phyloP scores from a whole-genome alignment of 2,888 invertebrate species.

The Zele albiditarsus region DNA sequence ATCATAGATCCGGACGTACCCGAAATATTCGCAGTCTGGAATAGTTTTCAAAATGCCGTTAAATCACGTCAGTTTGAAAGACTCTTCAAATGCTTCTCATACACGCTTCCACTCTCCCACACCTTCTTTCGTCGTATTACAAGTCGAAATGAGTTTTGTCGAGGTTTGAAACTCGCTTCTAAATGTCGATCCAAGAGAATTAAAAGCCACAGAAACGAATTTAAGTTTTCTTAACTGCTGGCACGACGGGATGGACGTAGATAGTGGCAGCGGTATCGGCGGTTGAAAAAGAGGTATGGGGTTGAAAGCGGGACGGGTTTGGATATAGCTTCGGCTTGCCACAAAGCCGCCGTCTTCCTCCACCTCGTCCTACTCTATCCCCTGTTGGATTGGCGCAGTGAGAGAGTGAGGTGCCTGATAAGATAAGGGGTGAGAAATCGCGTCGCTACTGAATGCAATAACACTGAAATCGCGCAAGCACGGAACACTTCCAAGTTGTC shows the following conservation, averaged over 20 bases:
- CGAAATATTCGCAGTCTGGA: not conserved
- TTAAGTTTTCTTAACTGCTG: constrained; percentile 40
- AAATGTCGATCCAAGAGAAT: constrained; percentile 40
- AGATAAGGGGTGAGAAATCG: constrained; percentile 71
- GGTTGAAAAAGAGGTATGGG: constrained; percentile 27
- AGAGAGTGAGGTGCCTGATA: constrained; percentile 55
- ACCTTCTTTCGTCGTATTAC: not conserved
- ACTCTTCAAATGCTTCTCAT: constrained; percentile 9
- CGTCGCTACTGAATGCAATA: constrained; percentile 63
- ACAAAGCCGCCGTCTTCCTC: constrained; percentile 23
- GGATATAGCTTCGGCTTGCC: constrained; percentile 16
- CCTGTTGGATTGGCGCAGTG: not conserved
- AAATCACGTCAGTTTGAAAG: constrained; percentile 1
- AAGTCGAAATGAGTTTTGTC: constrained; percentile 36
- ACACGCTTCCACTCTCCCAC: constrained; percentile 1
- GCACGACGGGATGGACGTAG: constrained; percentile 38
- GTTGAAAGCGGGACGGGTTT: not conserved
- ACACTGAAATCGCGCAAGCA: constrained; percentile 41
- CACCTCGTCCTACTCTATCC: not conserved
- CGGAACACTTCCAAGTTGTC: not conserved
- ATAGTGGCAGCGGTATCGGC: constrained; percentile 20
- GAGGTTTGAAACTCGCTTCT: constrained; percentile 33
- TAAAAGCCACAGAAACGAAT: constrained; percentile 40
- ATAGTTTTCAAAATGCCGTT: not conserved
- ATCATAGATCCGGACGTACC: not conserved